phyloP scores from a whole-genome alignment of 1,140 invertebrate species.

The Atta cephalotes region DNA sequence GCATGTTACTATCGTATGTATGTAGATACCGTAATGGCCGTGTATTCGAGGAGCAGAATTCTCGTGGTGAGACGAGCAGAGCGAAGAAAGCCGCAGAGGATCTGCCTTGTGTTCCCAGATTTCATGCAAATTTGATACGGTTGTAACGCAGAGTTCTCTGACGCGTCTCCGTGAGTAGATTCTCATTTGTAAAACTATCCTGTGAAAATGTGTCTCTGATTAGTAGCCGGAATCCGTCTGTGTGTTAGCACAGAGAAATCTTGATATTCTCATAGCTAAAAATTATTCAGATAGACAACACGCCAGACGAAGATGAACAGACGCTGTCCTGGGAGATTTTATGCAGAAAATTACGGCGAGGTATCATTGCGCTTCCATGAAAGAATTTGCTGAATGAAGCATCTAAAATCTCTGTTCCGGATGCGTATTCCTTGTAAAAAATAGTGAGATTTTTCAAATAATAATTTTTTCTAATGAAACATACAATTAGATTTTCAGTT shows the following conservation, averaged over 20 bases:
- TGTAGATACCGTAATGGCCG: slow-evolving; percentile 52
- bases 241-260: slow-evolving; percentile 17
- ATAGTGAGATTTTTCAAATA: background rate
- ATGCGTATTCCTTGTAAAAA: background rate
- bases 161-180: slow-evolving; percentile 32
- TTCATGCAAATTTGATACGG: slow-evolving; percentile 65
- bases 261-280: slow-evolving; percentile 20
- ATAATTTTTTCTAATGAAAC: slow-evolving; percentile 11
- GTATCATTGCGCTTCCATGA: background rate
- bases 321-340: slow-evolving; percentile 13
- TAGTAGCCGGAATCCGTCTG: slow-evolving; percentile 31
- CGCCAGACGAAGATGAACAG: slow-evolving; percentile 34
- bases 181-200: slow-evolving; percentile 60
- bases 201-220: slow-evolving; percentile 59
- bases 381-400: slow-evolving; percentile 8
- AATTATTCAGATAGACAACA: slow-evolving; percentile 43
- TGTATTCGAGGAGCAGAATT: slow-evolving; percentile 41
- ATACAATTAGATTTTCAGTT: slow-evolving; percentile 1
- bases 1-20: slow-evolving; percentile 45
- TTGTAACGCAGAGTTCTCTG: slow-evolving; percentile 55
- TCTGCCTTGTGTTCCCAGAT: slow-evolving; percentile 58
- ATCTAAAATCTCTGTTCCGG: background rate
- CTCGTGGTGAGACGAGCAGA: slow-evolving; percentile 27
- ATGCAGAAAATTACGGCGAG: slow-evolving; percentile 40
- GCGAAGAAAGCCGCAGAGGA: slow-evolving; percentile 46